Percentiles rank a stretch among this genome's conserved stretches.
These are phyloP conservation scores for Anguilla obscura DNA, from an alignment of 2,797 vertebrate genomes.

Conservation along the genomic window DNA sequence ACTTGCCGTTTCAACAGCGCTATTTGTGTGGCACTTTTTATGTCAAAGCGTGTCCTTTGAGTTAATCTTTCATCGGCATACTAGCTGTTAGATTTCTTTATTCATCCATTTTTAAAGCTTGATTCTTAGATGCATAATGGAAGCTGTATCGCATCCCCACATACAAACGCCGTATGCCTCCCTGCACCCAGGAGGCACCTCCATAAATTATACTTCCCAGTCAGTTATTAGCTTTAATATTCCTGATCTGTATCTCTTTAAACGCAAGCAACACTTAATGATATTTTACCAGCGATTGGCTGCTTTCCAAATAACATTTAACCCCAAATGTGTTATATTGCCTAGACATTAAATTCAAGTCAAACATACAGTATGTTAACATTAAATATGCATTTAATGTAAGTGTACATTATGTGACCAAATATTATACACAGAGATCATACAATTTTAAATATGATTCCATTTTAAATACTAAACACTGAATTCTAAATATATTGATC, in stretches of 20 bases:
- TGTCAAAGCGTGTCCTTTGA: background rate
- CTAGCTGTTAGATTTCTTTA: background rate
- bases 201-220: background rate
- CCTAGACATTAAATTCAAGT: background rate
- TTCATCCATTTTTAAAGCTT: background rate
- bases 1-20: background rate
- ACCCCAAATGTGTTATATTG: background rate
- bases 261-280: background rate
- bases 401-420: background rate
- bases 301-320: background rate
- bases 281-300: background rate
- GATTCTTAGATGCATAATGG: background rate
- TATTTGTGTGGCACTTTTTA: background rate
- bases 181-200: background rate
- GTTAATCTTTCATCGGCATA: background rate
- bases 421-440: background rate
- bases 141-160: background rate
- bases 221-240: background rate
- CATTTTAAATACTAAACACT: background rate
- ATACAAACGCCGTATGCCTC: background rate
- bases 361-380: background rate
- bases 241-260: background rate
- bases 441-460: background rate
- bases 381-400: background rate
- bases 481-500: background rate